Base-by-base conservation (phyloP, 2,797 vertebrate species). In the Gymnothorax javanicus region DNA sequence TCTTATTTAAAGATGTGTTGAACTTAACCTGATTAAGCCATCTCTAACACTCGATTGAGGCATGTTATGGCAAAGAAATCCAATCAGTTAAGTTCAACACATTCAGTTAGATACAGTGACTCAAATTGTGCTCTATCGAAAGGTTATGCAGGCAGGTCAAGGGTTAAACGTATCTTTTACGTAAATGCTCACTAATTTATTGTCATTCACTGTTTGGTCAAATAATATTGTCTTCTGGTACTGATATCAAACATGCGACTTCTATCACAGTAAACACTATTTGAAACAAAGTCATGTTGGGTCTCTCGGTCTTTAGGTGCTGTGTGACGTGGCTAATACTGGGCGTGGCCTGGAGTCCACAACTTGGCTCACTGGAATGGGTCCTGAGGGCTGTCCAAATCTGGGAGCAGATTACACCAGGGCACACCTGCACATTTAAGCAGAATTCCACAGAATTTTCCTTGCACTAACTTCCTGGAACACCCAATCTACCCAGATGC, bases 241-340 rank as follows among this genome's bases (percentile, higher is more conserved):
- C 23, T 67, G 62, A 15, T 67, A 67, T 23, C 60, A 62, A 62
- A 20, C 27, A 77, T 82, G 5, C n/a, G 15, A 54, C 15, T 54
- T 56, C 54, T 62, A 9, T 20, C 33, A n/a, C 81, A 82, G n/a
- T 84, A 33, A 43, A 59, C 43, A 5, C 20, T 58, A 58, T 83
- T 4, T 59, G 25, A 43, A 33, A 43, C n/a, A 83, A 58, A 59
- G 50, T 4, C 54, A 20, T 86, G 23, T 64, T 17, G 43, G n/a
- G 56, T 83, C 56, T 33, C 62, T 71, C 56, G 54, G 25, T 71
- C 86, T 84, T 17, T 56, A 88, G 87, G 79, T 57, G 64, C 64
- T 43, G 33, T 77, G 33, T 85, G 62, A 23, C 87, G 64, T 43
- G 73, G 57, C 52, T 88, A 83, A 75, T 13, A 20, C 17, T 69